phyloP scores from a whole-genome alignment of 2,797 vertebrate genomes.

The Poecilia velifera region DNA sequence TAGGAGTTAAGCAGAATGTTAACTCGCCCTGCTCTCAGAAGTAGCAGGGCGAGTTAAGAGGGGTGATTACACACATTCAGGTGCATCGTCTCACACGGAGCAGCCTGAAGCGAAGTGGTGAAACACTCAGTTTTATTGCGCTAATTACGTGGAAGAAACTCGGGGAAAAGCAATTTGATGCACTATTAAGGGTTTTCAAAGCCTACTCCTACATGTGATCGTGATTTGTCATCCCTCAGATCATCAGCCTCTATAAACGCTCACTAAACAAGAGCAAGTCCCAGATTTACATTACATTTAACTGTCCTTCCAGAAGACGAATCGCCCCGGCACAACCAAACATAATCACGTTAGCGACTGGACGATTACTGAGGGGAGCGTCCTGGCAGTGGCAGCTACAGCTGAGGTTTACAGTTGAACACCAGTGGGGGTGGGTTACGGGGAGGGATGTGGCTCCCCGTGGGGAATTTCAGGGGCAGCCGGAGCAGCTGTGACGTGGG shows the following conservation, averaged over 20 bases:
- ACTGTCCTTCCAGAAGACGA: slow-evolving; percentile 21
- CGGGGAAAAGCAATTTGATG: slow-evolving; percentile 58
- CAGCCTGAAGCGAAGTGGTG: slow-evolving; percentile 45
- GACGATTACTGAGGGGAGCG: slow-evolving; percentile 38
- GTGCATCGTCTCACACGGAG: slow-evolving; percentile 58
- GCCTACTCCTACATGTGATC: slow-evolving; percentile 43
- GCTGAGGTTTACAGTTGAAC: slow-evolving; percentile 50
- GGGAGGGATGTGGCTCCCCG: slow-evolving; percentile 26
- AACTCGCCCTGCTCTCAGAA: slow-evolving; percentile 51
- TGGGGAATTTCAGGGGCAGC: slow-evolving; percentile 49
- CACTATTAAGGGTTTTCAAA: slow-evolving; percentile 50
- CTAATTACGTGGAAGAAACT: slow-evolving; percentile 62
- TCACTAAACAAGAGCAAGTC: slow-evolving; percentile 24
- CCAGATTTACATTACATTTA: slow-evolving; percentile 37
- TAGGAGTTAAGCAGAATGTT: slow-evolving; percentile 61
- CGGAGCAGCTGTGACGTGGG: slow-evolving; percentile 29
- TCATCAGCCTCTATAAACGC: slow-evolving; percentile 37
- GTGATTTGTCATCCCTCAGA: slow-evolving; percentile 45
- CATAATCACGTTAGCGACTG: slow-evolving; percentile 56
- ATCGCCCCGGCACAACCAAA: slow-evolving; percentile 44
- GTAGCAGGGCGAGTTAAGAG: slow-evolving; percentile 48
- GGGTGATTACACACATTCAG: slow-evolving; percentile 59
- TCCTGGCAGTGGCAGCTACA: slow-evolving; percentile 57
- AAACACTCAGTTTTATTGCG: slow-evolving; percentile 42
- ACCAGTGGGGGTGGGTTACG: background rate